Percentiles rank a stretch among this genome's conserved stretches.
These are phyloP conservation scores for Meiosimyza decipiens DNA, from an alignment of 2,888 invertebrate genomes.

Conservation along the genomic window DNA sequence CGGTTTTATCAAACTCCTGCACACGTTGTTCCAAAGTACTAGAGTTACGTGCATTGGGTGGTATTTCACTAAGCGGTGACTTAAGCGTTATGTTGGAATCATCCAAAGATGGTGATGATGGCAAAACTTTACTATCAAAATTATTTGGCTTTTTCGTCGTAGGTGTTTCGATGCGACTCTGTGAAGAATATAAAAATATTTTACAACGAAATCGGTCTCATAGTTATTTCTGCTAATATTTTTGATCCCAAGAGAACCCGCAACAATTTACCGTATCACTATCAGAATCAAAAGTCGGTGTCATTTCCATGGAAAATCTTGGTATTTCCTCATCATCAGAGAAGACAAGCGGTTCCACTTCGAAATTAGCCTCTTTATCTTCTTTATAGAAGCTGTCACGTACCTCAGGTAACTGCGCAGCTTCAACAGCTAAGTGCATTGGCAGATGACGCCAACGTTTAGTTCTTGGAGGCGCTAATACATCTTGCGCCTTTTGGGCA, in stretches of 20 bases:
- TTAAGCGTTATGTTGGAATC: slow-evolving; percentile 57
- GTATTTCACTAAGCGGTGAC: slow-evolving; percentile 44
- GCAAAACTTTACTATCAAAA: slow-evolving; percentile 56
- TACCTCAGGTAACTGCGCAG: slow-evolving; percentile 51
- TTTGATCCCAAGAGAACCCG: neutral
- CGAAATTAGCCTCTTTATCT: slow-evolving; percentile 70
- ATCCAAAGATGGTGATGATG: slow-evolving; percentile 57
- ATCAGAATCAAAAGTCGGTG: slow-evolving; percentile 65
- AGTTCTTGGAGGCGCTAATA: slow-evolving; percentile 47
- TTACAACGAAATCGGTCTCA: neutral
- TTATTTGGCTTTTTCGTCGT: slow-evolving; percentile 60
- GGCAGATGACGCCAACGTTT: slow-evolving; percentile 60
- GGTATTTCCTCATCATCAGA: slow-evolving; percentile 72
- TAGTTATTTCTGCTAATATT: neutral
- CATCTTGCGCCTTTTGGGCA: neutral
- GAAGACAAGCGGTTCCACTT: slow-evolving; percentile 71
- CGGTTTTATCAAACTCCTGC: slow-evolving; percentile 63
- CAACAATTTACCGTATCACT: slow-evolving; percentile 64
- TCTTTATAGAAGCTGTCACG: slow-evolving; percentile 73
- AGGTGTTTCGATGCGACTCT: slow-evolving; percentile 66
- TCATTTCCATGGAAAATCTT: slow-evolving; percentile 66
- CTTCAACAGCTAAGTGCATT: slow-evolving; percentile 31
- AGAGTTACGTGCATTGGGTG: slow-evolving; percentile 46
- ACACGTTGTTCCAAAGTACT: slow-evolving; percentile 62
- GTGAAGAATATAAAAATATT: slow-evolving; percentile 1